Conservation (phyloP, 2,797 vertebrate genomes). For the Rhynchotus rufescens region DNA sequence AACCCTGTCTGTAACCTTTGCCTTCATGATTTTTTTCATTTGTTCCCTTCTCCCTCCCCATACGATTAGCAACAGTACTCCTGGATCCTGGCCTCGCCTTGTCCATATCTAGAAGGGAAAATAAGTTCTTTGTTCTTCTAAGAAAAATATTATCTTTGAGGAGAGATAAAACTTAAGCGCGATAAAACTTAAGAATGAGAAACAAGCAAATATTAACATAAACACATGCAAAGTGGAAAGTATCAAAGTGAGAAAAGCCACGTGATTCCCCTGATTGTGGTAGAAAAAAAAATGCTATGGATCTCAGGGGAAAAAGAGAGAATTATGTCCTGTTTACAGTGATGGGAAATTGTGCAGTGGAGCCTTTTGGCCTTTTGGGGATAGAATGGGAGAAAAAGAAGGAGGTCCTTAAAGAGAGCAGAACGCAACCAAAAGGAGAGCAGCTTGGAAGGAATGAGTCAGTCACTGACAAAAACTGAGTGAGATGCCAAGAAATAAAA, state of each 20-base stretch:
- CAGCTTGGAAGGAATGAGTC: not conserved
- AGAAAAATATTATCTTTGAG: not conserved
- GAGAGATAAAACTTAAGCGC: not conserved
- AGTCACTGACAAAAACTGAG: not conserved
- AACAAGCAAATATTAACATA: not conserved
- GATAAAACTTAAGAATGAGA: conserved; percentile 19
- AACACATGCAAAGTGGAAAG: not conserved
- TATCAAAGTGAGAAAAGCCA: not conserved
- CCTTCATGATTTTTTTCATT: not conserved
- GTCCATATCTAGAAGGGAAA: not conserved
- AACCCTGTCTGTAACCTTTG: conserved; percentile 22
- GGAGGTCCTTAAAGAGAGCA: not conserved
- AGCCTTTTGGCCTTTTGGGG: not conserved
- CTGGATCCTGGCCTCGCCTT: conserved; percentile 14
- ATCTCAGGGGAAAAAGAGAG: not conserved
- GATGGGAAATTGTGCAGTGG: not conserved
- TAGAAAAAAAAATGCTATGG: not conserved
- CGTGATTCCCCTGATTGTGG: not conserved
- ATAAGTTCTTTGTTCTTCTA: conserved; percentile 1
- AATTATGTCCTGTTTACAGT: not conserved
- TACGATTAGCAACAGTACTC: not conserved
- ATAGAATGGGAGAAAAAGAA: not conserved
- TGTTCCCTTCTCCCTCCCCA: not conserved
- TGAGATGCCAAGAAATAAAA: not conserved
- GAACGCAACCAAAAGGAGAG: not conserved